Evolutionary conservation across 2,797 vertebrate species (phyloP).

Genomic region (Leucoraja ocellata): DNA sequence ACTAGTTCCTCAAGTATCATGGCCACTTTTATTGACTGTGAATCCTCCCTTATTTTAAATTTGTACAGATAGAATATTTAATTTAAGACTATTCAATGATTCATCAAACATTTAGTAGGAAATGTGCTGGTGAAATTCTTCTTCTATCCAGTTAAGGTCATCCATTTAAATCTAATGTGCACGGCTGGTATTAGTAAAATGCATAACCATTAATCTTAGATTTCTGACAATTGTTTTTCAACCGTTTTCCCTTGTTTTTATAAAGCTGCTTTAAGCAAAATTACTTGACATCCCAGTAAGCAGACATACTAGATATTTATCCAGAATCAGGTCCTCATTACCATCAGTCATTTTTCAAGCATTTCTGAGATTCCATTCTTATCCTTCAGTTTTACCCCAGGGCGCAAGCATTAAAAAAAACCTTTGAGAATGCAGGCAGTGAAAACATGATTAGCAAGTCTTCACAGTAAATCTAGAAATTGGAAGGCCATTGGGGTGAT

Average conservation of each 20-base stretch:
- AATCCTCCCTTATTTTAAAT: slow-evolving; percentile 4
- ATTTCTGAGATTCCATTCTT: slow-evolving; percentile 35
- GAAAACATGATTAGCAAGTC: background rate
- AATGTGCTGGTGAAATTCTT: background rate
- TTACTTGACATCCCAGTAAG: background rate
- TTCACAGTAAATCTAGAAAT: background rate
- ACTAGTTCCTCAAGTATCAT: background rate
- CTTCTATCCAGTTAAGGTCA: background rate
- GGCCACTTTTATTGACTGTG: background rate
- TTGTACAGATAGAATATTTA: background rate
- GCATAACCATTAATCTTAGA: background rate
- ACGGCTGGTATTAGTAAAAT: background rate
- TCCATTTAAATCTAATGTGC: background rate
- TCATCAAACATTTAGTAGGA: background rate
- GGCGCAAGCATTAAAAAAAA: background rate
- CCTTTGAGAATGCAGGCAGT: slow-evolving; percentile 17
- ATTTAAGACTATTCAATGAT: background rate
- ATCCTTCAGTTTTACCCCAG: slow-evolving; percentile 21
- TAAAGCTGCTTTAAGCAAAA: background rate
- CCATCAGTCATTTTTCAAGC: slow-evolving; percentile 10
- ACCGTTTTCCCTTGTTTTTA: background rate
- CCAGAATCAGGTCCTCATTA: background rate
- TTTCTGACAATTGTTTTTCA: background rate
- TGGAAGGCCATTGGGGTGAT: background rate
- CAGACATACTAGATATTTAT: slow-evolving; percentile 14